phyloP scores from a whole-genome alignment of 2,113 vertebrate genomes.

The Hyaena hyaena region DNA sequence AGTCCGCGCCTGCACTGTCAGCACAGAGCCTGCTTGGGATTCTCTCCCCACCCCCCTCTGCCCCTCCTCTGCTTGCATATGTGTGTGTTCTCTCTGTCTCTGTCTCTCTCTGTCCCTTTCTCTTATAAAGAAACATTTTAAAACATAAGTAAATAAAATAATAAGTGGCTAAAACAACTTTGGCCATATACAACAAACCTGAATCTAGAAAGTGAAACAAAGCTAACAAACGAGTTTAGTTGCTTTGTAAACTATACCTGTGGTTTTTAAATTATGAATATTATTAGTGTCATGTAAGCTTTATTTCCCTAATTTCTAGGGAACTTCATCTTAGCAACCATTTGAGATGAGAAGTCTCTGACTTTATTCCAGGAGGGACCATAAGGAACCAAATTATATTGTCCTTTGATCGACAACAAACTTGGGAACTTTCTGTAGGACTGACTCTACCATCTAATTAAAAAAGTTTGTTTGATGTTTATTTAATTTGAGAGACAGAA shows the following conservation, averaged over 20 bases:
- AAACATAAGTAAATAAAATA: no score
- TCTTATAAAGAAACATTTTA: no score
- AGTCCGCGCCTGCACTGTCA: no score
- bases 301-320: neutral
- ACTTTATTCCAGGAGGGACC: neutral
- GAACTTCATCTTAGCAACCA: neutral
- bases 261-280: neutral
- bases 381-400: neutral
- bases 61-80: no score
- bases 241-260: constrained; percentile 37
- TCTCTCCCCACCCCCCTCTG: no score
- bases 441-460: neutral
- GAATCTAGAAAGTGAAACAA: neutral
- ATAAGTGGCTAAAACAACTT: neutral
- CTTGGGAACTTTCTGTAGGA: neutral
- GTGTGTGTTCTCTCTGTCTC: no score
- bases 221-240: neutral
- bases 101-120: no score
- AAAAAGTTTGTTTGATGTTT: no score
- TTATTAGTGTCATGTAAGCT: neutral
- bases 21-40: no score
- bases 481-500: no score
- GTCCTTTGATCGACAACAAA: neutral
- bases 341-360: neutral
- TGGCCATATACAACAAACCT: neutral